phyloP scores from a whole-genome alignment of 2,797 vertebrate genomes.

The Danio jaintianensis region DNA sequence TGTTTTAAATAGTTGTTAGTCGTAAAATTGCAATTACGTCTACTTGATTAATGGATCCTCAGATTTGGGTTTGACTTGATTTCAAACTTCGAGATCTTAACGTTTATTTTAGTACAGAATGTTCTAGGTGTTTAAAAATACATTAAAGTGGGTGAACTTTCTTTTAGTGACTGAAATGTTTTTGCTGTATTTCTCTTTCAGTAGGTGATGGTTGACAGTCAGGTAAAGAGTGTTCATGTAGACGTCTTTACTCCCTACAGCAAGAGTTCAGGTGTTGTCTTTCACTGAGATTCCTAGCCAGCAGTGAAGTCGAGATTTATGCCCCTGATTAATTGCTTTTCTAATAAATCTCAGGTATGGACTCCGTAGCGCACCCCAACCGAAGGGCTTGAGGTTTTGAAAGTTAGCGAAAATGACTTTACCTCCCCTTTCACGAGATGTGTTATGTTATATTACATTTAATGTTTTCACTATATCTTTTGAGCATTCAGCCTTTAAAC shows the following conservation, averaged over 20 bases:
- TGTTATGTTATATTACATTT: background rate
- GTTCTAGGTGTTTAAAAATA: background rate
- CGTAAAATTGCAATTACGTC: no score
- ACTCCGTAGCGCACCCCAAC: conserved; percentile 44
- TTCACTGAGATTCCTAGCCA: conserved; percentile 75
- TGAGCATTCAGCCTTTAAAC: background rate
- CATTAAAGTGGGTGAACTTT: background rate
- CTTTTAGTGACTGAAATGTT: background rate
- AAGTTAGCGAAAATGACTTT: conserved; percentile 17
- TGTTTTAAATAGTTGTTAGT: no score
- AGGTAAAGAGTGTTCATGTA: background rate
- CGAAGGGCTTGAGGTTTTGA: background rate
- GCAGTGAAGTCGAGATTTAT: conserved; percentile 69
- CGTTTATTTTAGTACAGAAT: background rate
- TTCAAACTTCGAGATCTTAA: background rate
- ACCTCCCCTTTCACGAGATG: background rate
- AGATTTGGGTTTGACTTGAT: no score
- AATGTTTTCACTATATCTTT: conserved; percentile 3
- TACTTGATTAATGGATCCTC: no score
- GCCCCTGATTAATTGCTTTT: conserved; percentile 76
- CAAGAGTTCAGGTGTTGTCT: conserved; percentile 65
- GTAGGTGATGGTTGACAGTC: background rate
- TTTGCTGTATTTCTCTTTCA: background rate
- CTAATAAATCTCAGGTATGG: conserved; percentile 71
- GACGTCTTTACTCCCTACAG: conserved; percentile 51